A percentile compares a stretch with the other conserved stretches of the same genome.
Conservation (phyloP, 2,113 vertebrate species). For the Xiphophorus hellerii region DNA sequence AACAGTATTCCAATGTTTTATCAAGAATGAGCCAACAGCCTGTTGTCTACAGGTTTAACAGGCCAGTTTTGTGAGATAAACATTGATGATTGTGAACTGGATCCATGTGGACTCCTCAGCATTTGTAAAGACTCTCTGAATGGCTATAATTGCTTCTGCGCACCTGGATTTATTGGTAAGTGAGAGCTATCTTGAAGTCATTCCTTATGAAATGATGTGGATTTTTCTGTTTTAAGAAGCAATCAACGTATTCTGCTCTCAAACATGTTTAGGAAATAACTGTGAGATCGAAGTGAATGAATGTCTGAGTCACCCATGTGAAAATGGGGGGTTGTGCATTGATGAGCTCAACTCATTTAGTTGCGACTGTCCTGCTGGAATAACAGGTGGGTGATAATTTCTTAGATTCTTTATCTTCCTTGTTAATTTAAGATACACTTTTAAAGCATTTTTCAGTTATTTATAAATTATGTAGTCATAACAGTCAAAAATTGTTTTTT, state of each 20-base stretch:
- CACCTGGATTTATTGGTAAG: slow-evolving; percentile 87
- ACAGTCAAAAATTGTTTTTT: not conserved
- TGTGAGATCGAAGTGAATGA: slow-evolving; percentile 85
- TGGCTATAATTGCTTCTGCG: slow-evolving; percentile 85
- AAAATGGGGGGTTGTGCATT: slow-evolving; percentile 76
- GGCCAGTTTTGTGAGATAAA: slow-evolving; percentile 82
- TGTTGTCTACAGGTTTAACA: slow-evolving; percentile 76
- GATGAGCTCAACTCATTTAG: slow-evolving; percentile 81
- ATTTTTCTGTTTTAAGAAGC: slow-evolving; percentile 25
- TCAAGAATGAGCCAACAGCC: not conserved
- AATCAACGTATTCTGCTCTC: slow-evolving; percentile 34
- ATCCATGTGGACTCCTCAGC: slow-evolving; percentile 81
- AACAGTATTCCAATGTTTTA: no score
- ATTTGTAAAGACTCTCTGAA: slow-evolving; percentile 78
- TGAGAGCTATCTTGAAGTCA: slow-evolving; percentile 33
- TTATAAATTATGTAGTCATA: not conserved
- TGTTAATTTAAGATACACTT: not conserved
- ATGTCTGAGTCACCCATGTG: slow-evolving; percentile 82
- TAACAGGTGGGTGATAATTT: slow-evolving; percentile 72
- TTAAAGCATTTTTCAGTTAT: not conserved
- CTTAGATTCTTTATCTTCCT: not conserved
- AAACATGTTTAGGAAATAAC: slow-evolving; percentile 76
- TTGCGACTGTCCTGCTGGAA: slow-evolving; percentile 78
- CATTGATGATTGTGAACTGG: slow-evolving; percentile 72
- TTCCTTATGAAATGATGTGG: slow-evolving; percentile 35